phyloP scores from a whole-genome alignment of 2,113 vertebrate genomes.

The Sorex araneus region DNA sequence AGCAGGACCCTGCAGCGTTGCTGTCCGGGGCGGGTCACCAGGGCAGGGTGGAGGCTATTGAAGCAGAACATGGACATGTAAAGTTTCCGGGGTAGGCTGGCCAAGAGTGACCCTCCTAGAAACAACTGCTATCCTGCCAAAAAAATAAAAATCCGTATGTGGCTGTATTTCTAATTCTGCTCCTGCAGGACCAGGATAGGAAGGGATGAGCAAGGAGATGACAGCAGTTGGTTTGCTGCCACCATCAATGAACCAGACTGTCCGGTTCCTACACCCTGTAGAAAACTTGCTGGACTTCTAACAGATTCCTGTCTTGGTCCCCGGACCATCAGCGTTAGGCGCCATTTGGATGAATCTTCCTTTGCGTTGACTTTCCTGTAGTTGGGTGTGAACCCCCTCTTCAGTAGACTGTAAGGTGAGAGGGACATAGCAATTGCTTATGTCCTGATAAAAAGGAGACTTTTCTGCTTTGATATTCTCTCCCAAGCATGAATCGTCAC shows the following conservation, averaged over 20 bases:
- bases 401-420: conserved; percentile 9
- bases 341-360: background rate
- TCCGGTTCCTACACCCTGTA: background rate
- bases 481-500: conserved; percentile 58
- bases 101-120: background rate
- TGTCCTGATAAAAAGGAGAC: conserved; percentile 54
- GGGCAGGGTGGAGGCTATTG: too few species aligned
- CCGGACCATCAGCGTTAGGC: background rate
- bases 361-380: conserved; percentile 63
- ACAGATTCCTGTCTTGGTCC: background rate
- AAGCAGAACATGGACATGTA: background rate
- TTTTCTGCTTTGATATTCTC: conserved; percentile 57
- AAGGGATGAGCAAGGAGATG: background rate
- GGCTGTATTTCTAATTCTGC: background rate
- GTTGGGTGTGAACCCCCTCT: background rate
- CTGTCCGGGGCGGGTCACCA: background rate
- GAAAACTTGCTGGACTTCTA: background rate
- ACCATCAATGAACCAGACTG: fast-evolving
- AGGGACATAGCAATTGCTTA: conserved; percentile 52
- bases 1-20: background rate
- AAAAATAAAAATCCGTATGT: background rate
- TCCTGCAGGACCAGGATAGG: background rate
- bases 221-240: fast-evolving
- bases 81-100: conserved; percentile 16
- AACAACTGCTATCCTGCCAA: background rate